Evolutionary conservation across 2,113 vertebrate genomes (phyloP).

Genomic region (Sterna hirundo): DNA sequence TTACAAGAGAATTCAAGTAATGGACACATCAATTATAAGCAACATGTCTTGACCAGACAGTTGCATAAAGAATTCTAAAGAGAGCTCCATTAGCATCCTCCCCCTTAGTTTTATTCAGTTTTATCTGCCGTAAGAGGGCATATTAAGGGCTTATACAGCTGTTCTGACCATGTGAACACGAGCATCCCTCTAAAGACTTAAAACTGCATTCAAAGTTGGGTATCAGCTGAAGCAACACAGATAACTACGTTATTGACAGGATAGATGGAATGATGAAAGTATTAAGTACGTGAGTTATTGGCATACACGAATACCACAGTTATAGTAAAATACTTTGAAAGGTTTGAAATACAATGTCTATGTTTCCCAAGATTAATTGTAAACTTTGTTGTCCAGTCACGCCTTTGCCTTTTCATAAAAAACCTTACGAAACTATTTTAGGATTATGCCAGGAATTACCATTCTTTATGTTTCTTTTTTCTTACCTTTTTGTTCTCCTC

Average conservation of each 20-base stretch:
- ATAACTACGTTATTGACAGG: slow-evolving; percentile 6
- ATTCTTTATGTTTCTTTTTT: slow-evolving; percentile 39
- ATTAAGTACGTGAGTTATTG: not conserved
- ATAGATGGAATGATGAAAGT: not conserved
- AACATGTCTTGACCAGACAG: slow-evolving; percentile 95
- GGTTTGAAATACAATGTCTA: slow-evolving; percentile 21
- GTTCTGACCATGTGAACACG: slow-evolving; percentile 57
- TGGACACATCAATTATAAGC: slow-evolving; percentile 99
- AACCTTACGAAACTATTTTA: slow-evolving; percentile 61
- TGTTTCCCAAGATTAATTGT: slow-evolving; percentile 14
- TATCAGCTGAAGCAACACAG: slow-evolving; percentile 32
- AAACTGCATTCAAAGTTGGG: not conserved
- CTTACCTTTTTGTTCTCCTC: slow-evolving; percentile 69
- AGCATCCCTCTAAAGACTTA: slow-evolving; percentile 44
- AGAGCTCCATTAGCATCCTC: slow-evolving; percentile 94
- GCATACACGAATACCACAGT: not conserved
- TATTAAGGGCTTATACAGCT: slow-evolving; percentile 74
- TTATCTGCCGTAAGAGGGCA: slow-evolving; percentile 78
- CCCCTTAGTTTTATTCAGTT: slow-evolving; percentile 80
- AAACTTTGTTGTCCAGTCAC: slow-evolving; percentile 29
- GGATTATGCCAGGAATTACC: slow-evolving; percentile 56
- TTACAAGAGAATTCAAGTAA: slow-evolving; percentile 99
- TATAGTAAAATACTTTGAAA: slow-evolving; percentile 36
- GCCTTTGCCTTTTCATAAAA: slow-evolving; percentile 33
- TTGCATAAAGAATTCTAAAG: slow-evolving; percentile 98